Evolutionary conservation across 1,140 invertebrate species (phyloP).

Genomic region (Nomia melanderi): DNA sequence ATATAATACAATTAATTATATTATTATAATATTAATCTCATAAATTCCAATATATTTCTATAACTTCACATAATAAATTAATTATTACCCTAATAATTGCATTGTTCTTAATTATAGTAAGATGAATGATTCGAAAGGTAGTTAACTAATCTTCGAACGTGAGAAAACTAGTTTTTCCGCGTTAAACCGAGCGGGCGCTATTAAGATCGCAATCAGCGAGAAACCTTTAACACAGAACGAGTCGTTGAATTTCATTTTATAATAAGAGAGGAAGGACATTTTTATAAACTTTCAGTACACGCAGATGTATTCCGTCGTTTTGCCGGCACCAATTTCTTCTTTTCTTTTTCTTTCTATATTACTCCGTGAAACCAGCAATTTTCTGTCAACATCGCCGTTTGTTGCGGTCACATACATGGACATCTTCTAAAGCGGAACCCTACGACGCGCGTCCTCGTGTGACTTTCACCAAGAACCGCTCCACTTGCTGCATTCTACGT

Average conservation of each 20-base stretch:
- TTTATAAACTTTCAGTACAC: not conserved
- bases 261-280: too few species aligned
- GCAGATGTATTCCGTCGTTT: not conserved
- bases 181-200: not conserved
- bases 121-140: too few species aligned
- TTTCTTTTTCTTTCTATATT: constrained; percentile 7
- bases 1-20: too few species aligned
- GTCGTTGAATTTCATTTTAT: not conserved
- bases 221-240: not conserved
- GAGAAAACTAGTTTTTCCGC: too few species aligned
- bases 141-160: too few species aligned
- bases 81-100: too few species aligned
- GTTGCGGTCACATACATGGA: constrained; percentile 38
- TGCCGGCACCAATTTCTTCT: not conserved
- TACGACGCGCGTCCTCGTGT: constrained; percentile 46
- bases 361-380: constrained; percentile 31
- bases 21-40: too few species aligned
- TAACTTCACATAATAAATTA: too few species aligned
- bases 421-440: constrained; percentile 30
- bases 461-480: constrained; percentile 75
- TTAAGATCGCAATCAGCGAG: too few species aligned
- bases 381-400: constrained; percentile 35
- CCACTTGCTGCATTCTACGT: constrained; percentile 67
- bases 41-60: too few species aligned
- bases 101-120: too few species aligned